Evolutionary conservation across 2,888 invertebrate species (phyloP).

Genomic region (Plagodis dolabraria): DNA sequence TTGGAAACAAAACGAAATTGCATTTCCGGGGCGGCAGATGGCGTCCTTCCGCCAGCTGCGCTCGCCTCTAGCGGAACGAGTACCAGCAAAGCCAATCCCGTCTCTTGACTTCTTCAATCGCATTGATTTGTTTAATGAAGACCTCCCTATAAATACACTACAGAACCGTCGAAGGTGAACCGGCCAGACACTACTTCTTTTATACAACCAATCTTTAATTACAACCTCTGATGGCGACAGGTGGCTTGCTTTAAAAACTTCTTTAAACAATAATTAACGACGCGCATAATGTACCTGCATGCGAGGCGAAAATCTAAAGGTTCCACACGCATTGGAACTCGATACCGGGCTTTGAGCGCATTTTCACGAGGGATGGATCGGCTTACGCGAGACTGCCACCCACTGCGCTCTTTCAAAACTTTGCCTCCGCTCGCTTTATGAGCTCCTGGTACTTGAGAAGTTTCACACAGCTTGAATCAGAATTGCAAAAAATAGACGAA

Average conservation of each 20-base stretch:
- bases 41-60: conserved; percentile 83
- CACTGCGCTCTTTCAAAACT: conserved; percentile 65
- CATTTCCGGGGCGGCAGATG: conserved; percentile 82
- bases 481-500: background rate
- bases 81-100: conserved; percentile 5
- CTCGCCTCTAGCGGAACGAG: conserved; percentile 34
- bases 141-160: conserved; percentile 44
- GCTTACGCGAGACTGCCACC: conserved; percentile 77
- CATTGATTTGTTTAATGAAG: conserved; percentile 35
- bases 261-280: conserved; percentile 79
- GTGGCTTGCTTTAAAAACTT: conserved; percentile 77
- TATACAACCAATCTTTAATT: conserved; percentile 72
- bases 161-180: conserved; percentile 65
- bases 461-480: conserved; percentile 7
- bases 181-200: conserved; percentile 56
- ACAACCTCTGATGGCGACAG: conserved; percentile 77
- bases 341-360: conserved; percentile 79
- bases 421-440: conserved; percentile 49
- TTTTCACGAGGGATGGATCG: conserved; percentile 82
- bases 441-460: conserved; percentile 48
- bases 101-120: conserved; percentile 28
- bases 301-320: conserved; percentile 82
- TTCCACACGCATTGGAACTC: conserved; percentile 72
- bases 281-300: conserved; percentile 83
- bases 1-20: conserved; percentile 74